These are phyloP conservation scores for Agrotis clavis DNA, from an alignment of 2,888 invertebrate genomes.

Conservation along the genomic window DNA sequence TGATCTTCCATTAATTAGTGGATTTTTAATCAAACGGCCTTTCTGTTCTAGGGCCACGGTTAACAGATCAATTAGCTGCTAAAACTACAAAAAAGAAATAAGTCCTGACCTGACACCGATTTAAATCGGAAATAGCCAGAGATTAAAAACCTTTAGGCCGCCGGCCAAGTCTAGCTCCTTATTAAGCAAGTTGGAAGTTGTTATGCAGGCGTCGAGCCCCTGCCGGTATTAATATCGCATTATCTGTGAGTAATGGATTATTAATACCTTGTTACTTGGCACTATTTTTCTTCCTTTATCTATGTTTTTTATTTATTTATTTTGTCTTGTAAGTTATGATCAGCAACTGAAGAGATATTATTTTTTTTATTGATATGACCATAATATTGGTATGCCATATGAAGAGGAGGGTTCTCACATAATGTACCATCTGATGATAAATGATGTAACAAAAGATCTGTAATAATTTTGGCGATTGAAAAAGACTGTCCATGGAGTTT, in stretches of 20 bases:
- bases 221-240: conserved; percentile 47
- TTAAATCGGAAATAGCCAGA: conserved; percentile 13
- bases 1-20: no score
- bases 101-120: not conserved
- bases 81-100: not conserved
- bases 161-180: not conserved
- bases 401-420: no score
- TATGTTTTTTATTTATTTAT: not conserved
- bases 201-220: conserved; percentile 43
- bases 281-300: conserved; percentile 12
- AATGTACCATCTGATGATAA: no score
- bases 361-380: no score
- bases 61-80: not conserved
- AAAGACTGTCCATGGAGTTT: no score
- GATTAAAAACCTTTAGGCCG: conserved; percentile 21
- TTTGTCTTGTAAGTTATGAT: not conserved
- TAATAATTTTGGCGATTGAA: no score
- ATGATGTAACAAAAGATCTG: no score
- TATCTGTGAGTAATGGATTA: conserved; percentile 48
- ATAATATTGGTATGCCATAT: no score
- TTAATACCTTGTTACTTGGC: conserved; percentile 38
- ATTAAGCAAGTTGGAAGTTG: conserved; percentile 20
- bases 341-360: no score
- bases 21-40: no score
- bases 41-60: no score